Conservation (phyloP, 2,888 invertebrate genomes). For the Amiota communis region DNA sequence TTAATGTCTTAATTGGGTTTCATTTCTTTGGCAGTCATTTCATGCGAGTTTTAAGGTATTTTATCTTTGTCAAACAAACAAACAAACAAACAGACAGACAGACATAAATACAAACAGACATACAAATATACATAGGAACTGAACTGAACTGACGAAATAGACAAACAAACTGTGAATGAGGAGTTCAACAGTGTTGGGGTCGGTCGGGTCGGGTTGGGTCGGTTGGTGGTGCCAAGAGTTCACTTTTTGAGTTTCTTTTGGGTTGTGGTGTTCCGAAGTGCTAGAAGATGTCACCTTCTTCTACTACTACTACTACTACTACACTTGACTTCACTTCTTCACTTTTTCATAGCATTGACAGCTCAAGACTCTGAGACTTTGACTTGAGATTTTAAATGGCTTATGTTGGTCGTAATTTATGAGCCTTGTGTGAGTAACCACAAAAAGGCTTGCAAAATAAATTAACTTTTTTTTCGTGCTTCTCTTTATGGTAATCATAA, state of each 20-base stretch:
- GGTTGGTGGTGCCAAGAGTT: neutral
- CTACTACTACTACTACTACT: neutral
- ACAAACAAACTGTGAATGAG: neutral
- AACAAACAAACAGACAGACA: constrained; percentile 17
- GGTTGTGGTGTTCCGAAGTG: neutral
- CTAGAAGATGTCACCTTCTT: neutral
- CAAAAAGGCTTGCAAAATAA: constrained; percentile 61
- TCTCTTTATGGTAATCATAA: constrained; percentile 64
- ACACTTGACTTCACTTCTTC: constrained; percentile 8
- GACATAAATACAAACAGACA: constrained; percentile 27
- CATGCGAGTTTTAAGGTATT: constrained; percentile 27
- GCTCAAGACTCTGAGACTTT: neutral
- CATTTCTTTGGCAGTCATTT: constrained; percentile 42
- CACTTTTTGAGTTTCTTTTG: no score
- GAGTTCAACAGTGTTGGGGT: neutral
- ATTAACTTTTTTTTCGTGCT: constrained; percentile 53
- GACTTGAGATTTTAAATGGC: constrained; percentile 25
- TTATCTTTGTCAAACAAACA: constrained; percentile 34
- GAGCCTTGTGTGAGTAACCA: constrained; percentile 22
- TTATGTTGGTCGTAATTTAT: constrained; percentile 29
- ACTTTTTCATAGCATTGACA: neutral
- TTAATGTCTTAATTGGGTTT: constrained; percentile 66
- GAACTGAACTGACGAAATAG: constrained; percentile 3
- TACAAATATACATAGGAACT: neutral
- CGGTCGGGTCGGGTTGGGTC: neutral